phyloP scores from a whole-genome alignment of 2,888 invertebrate species.

The Spicauda simplicius region DNA sequence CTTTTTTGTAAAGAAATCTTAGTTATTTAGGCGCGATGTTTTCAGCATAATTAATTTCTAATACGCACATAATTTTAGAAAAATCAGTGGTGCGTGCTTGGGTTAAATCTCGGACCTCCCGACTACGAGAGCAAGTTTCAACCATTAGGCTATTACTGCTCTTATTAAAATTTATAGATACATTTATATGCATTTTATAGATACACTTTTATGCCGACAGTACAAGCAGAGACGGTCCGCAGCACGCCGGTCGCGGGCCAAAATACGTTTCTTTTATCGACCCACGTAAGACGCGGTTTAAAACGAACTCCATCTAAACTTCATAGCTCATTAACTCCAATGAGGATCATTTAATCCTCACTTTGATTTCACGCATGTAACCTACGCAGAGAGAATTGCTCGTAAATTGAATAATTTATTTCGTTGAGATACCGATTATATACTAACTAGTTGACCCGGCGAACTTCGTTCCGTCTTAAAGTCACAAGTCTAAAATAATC shows the following conservation, averaged over 20 bases:
- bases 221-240: background rate
- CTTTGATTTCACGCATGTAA: background rate
- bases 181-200: conserved; percentile 4
- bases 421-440: background rate
- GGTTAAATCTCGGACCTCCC: no score
- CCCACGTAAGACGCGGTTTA: conserved; percentile 8
- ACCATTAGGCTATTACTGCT: no score
- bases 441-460: no score
- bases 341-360: background rate
- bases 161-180: no score
- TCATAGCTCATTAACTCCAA: conserved; percentile 11
- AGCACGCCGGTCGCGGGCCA: conserved; percentile 13
- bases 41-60: no score
- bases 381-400: background rate
- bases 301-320: conserved; percentile 1
- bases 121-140: no score
- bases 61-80: no score
- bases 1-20: no score
- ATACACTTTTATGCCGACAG: conserved; percentile 10
- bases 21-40: no score
- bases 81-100: no score
- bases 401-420: background rate
- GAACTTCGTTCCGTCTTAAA: no score
- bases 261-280: conserved; percentile 27
- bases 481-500: no score